phyloP scores from a whole-genome alignment of 1,140 invertebrate genomes.

The Oncopeltus fasciatus region DNA sequence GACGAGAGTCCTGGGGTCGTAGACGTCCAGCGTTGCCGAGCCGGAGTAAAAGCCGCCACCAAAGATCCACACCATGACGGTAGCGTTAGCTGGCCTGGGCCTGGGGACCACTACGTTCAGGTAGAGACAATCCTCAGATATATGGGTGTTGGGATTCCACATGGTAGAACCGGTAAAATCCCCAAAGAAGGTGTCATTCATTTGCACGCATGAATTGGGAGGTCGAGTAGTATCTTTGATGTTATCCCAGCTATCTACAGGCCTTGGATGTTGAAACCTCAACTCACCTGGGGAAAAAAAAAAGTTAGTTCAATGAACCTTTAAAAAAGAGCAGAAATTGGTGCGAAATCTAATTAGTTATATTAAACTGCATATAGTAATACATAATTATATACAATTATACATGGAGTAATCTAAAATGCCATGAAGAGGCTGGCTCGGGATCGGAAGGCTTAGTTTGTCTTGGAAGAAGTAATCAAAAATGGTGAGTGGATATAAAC shows the following conservation, averaged over 20 bases:
- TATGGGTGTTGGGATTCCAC: slow-evolving; percentile 90
- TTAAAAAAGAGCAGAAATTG: too few species aligned
- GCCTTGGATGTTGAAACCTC: slow-evolving; percentile 76
- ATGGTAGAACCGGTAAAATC: slow-evolving; percentile 81
- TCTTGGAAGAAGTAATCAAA: too few species aligned
- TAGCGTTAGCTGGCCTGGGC: slow-evolving; percentile 67
- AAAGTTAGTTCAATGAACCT: too few species aligned
- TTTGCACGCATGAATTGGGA: slow-evolving; percentile 84
- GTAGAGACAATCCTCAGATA: slow-evolving; percentile 93
- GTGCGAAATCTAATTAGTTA: too few species aligned
- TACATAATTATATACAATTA: not conserved
- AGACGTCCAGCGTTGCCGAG: slow-evolving; percentile 82
- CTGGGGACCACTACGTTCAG: slow-evolving; percentile 74
- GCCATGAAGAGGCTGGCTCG: too few species aligned
- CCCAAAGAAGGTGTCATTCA: slow-evolving; percentile 76
- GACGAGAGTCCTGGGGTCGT: slow-evolving; percentile 73
- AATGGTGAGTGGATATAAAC: too few species aligned
- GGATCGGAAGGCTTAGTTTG: not conserved
- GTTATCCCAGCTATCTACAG: slow-evolving; percentile 61
- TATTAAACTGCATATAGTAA: not conserved
- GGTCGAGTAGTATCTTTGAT: slow-evolving; percentile 63
- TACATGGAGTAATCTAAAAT: not conserved
- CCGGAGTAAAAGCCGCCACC: slow-evolving; percentile 93
- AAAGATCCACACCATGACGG: slow-evolving; percentile 95
- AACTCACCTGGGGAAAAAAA: slow-evolving; percentile 35